Evolutionary conservation across 2,797 vertebrate species (phyloP).

Genomic region (Periophthalmus magnuspinnatus): DNA sequence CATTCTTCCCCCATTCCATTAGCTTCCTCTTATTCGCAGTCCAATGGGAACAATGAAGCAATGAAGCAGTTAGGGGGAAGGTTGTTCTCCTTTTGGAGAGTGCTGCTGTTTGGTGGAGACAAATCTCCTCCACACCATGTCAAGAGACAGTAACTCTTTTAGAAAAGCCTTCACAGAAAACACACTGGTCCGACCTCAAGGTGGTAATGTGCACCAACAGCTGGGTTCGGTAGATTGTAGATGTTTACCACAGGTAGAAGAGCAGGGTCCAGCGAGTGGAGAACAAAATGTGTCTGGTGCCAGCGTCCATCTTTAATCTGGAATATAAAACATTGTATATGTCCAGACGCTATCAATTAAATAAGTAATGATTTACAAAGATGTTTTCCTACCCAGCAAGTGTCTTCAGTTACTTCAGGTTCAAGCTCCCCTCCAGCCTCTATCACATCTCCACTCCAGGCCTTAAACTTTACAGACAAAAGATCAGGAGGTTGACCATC

Average conservation of each 20-base stretch:
- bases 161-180: conserved; percentile 81
- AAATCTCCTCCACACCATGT: conserved; percentile 40
- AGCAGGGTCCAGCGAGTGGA: conserved; percentile 88
- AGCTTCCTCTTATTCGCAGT: conserved; percentile 71
- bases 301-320: conserved; percentile 92
- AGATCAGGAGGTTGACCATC: conserved; percentile 59
- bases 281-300: conserved; percentile 90
- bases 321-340: conserved; percentile 19
- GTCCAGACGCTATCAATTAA: not conserved
- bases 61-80: conserved; percentile 39
- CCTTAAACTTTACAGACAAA: conserved; percentile 82
- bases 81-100: conserved; percentile 45
- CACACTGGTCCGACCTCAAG: conserved; percentile 95
- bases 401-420: conserved; percentile 86
- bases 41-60: conserved; percentile 63
- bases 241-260: conserved; percentile 89
- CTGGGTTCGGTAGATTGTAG: conserved; percentile 84
- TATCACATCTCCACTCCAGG: conserved; percentile 89
- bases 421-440: conserved; percentile 84
- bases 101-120: conserved; percentile 42
- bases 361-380: not conserved
- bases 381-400: conserved; percentile 85
- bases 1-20: conserved; percentile 36
- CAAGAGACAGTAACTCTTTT: conserved; percentile 39
- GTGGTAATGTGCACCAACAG: conserved; percentile 86